A percentile compares a stretch with the other conserved stretches of the same genome.
These are phyloP conservation scores for Rhodinocichla rosea DNA, from an alignment of 2,113 vertebrate species.

Conservation along the genomic window DNA sequence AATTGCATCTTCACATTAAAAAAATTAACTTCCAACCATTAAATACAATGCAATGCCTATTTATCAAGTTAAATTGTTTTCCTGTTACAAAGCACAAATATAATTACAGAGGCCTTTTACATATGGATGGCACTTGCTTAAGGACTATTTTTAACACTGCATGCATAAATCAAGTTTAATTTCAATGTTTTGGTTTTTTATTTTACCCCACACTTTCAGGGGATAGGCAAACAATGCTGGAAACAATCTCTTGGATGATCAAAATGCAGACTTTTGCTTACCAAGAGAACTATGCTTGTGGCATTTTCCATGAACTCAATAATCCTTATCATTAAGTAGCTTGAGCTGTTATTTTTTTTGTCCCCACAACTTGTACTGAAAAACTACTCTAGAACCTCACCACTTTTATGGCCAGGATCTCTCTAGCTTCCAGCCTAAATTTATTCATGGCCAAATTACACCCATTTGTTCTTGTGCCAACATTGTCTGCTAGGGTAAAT, in stretches of 20 bases:
- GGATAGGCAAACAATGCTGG: not conserved
- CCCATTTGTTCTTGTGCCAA: conserved; percentile 6
- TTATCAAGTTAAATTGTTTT: conserved; percentile 16
- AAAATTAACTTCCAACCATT: not conserved
- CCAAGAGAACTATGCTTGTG: not conserved
- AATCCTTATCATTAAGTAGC: not conserved
- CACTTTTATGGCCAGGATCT: not conserved
- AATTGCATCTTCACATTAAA: not conserved
- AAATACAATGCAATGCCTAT: not conserved
- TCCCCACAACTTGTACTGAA: not conserved
- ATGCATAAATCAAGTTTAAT: not conserved
- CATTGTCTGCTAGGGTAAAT: conserved; percentile 44
- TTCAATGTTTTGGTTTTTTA: not conserved
- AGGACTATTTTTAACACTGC: not conserved
- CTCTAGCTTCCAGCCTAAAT: conserved; percentile 5
- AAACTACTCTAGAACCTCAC: not conserved
- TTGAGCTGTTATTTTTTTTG: not conserved
- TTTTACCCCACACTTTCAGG: not conserved
- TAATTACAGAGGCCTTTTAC: not conserved
- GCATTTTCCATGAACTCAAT: not conserved
- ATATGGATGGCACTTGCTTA: not conserved
- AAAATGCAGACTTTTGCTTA: not conserved
- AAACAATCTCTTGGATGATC: not conserved
- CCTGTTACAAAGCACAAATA: not conserved
- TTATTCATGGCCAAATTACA: conserved; percentile 12